Percentiles rank a stretch among this genome's conserved stretches.
phyloP scores from a whole-genome alignment of 2,797 vertebrate genomes.

The Coreius guichenoti region DNA sequence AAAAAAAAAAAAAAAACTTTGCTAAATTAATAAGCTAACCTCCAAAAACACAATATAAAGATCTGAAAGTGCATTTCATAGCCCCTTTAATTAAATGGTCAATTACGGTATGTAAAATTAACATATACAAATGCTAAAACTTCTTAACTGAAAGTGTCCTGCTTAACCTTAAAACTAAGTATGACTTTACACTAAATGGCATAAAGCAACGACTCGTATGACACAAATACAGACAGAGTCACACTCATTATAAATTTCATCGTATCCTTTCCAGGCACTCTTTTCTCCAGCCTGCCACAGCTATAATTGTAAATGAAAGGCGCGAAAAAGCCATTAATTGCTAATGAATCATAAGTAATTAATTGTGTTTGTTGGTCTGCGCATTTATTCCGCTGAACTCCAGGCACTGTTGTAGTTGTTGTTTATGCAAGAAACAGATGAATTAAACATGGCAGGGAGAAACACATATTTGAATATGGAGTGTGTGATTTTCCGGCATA shows the following conservation, averaged over 20 bases:
- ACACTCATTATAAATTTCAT: constrained; percentile 73
- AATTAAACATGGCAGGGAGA: constrained; percentile 76
- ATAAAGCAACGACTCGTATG: constrained; percentile 20
- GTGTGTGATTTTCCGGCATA: constrained; percentile 64
- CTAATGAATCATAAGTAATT: constrained; percentile 87
- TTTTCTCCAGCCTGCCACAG: constrained; percentile 73
- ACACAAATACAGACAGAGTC: constrained; percentile 62
- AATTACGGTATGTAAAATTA: background rate
- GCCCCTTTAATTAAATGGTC: background rate
- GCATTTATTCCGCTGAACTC: constrained; percentile 80
- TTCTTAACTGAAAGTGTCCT: background rate
- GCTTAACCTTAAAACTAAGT: constrained; percentile 52
- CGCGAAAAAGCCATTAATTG: constrained; percentile 77
- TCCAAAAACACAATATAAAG: background rate
- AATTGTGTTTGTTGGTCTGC: constrained; percentile 81
- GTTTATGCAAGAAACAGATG: constrained; percentile 75
- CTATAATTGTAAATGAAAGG: constrained; percentile 82
- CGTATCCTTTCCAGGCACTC: constrained; percentile 66
- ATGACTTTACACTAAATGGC: constrained; percentile 56
- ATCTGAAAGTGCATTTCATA: background rate
- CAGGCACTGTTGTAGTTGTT: constrained; percentile 71
- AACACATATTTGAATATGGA: constrained; percentile 72
- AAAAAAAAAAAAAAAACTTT: background rate
- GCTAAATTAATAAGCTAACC: background rate
- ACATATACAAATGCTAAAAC: background rate